phyloP scores from a whole-genome alignment of 2,113 vertebrate genomes.

The Oryzias celebensis region DNA sequence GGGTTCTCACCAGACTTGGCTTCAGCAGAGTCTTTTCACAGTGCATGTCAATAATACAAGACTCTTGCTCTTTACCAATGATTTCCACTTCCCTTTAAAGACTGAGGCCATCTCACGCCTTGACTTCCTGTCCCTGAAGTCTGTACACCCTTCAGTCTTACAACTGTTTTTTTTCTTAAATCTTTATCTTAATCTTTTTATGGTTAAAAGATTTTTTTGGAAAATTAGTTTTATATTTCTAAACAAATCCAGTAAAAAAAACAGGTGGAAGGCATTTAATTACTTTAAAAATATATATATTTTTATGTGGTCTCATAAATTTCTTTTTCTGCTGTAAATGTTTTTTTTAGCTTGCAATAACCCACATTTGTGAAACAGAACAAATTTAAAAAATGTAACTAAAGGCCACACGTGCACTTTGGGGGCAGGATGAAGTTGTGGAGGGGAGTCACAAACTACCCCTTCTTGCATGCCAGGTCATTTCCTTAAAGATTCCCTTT shows the following conservation, averaged over 20 bases:
- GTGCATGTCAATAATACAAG: conserved; percentile 2
- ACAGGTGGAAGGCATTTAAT: no score
- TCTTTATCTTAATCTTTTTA: background rate
- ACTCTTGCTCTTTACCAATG: background rate
- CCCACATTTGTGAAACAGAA: no score
- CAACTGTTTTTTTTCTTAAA: background rate
- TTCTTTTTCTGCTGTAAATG: no score
- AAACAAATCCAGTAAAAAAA: no score
- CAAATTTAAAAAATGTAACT: no score
- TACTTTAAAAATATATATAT: no score
- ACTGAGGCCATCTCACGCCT: background rate
- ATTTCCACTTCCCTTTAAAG: conserved; percentile 31
- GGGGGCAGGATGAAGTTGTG: background rate
- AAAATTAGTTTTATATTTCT: no score
- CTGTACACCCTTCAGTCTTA: background rate
- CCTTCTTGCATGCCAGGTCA: background rate
- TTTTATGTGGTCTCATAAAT: no score
- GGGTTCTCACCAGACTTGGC: conserved; percentile 42
- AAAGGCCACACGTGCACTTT: no score
- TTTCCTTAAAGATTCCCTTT: background rate
- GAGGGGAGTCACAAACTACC: background rate
- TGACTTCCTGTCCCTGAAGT: conserved; percentile 44
- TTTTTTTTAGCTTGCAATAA: no score
- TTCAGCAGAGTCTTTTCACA: conserved; percentile 15
- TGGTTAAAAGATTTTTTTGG: no score